A percentile compares a stretch with the other conserved stretches of the same genome.
phyloP scores from a whole-genome alignment of 35 echinoderm and acorn worm genomes.

The Apostichopus californicus region DNA sequence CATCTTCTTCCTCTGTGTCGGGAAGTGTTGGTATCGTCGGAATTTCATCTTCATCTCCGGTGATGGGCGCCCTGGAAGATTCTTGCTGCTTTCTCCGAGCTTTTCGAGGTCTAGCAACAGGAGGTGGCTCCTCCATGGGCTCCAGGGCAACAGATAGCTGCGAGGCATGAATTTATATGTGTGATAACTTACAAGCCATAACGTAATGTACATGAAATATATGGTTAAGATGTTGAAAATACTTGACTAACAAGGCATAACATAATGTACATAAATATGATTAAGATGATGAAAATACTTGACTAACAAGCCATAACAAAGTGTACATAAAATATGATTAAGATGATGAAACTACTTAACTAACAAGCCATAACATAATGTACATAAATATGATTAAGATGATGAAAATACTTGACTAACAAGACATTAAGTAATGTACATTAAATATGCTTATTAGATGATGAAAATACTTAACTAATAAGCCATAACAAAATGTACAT shows the following conservation, averaged over 20 bases:
- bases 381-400: too few relatives aligned
- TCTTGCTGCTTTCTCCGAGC: slow-evolving; percentile 6
- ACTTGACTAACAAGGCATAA: background rate
- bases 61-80: background rate
- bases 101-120: background rate
- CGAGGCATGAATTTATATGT: background rate
- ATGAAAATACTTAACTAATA: too few relatives aligned
- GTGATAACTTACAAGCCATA: too few relatives aligned
- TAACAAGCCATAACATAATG: too few relatives aligned
- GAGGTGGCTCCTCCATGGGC: slow-evolving; percentile 54
- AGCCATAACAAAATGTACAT: too few relatives aligned
- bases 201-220: background rate
- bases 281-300: background rate
- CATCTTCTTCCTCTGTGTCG: slow-evolving; percentile 23
- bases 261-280: background rate
- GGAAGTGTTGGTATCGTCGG: slow-evolving; percentile 42
- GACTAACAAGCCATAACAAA: too few relatives aligned
- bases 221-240: background rate
- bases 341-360: too few relatives aligned
- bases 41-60: slow-evolving; percentile 50
- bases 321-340: too few relatives aligned
- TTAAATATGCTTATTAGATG: too few relatives aligned
- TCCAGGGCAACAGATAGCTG: slow-evolving; percentile 75
- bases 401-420: too few relatives aligned
- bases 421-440: too few relatives aligned